These are phyloP conservation scores for Harpalus rufipes DNA, from an alignment of 2,888 invertebrate genomes.

Conservation along the genomic window DNA sequence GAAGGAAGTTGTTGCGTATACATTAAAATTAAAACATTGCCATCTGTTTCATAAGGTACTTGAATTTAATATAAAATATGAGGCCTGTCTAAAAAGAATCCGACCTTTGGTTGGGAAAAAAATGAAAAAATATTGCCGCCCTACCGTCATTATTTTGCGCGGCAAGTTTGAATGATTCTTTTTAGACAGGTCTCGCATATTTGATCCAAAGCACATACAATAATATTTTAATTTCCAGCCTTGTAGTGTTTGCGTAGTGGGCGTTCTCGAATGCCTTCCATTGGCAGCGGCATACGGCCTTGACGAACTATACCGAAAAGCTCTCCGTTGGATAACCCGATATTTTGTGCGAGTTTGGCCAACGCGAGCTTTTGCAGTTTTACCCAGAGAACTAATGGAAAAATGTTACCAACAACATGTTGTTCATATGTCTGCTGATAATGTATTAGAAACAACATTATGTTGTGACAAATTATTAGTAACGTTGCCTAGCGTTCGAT, in stretches of 20 bases:
- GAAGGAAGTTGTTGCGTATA: slow-evolving; percentile 94
- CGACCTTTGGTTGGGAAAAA: no score
- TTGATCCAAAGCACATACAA: no score
- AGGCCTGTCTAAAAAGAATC: no score
- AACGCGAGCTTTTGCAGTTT: slow-evolving; percentile 90
- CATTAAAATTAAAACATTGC: slow-evolving; percentile 92
- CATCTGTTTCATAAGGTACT: slow-evolving; percentile 93
- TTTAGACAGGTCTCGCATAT: no score
- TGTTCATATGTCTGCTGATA: slow-evolving; percentile 88
- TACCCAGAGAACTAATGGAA: slow-evolving; percentile 90
- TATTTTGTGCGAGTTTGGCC: slow-evolving; percentile 95
- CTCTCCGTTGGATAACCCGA: slow-evolving; percentile 91
- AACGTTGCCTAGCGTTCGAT: slow-evolving; percentile 88
- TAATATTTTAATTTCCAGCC: slow-evolving; percentile 80
- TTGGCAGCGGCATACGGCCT: slow-evolving; percentile 91
- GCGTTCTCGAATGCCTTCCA: slow-evolving; percentile 92
- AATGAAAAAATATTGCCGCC: no score
- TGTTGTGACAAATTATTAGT: slow-evolving; percentile 90
- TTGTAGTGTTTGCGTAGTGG: slow-evolving; percentile 91
- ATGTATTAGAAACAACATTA: slow-evolving; percentile 89
- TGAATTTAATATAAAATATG: no score
- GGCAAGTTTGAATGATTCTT: no score
- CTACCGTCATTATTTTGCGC: neutral
- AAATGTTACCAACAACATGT: slow-evolving; percentile 91
- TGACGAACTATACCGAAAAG: slow-evolving; percentile 92